A percentile compares a stretch with the other conserved stretches of the same genome.
Conservation (phyloP, 2,113 vertebrate genomes). For the Deroptyus accipitrinus region DNA sequence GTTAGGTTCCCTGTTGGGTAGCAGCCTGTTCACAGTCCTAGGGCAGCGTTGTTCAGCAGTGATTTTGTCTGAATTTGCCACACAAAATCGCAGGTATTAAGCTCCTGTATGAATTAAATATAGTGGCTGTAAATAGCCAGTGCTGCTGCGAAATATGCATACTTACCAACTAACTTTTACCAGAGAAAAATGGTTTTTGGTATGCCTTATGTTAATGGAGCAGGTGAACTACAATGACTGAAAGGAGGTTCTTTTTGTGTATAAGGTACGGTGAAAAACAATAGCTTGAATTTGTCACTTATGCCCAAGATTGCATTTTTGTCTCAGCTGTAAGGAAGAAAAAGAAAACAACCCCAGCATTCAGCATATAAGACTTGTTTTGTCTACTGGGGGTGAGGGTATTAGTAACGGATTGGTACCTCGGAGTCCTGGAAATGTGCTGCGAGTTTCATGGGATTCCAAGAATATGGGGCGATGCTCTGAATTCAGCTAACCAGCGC, state of each 20-base stretch:
- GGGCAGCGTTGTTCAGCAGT: background rate
- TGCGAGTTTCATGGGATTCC: rapidly evolving
- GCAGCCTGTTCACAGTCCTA: background rate
- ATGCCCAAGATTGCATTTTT: background rate
- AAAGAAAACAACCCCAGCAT: background rate
- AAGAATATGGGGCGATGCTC: background rate
- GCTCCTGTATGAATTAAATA: background rate
- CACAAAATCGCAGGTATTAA: background rate
- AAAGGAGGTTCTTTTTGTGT: background rate
- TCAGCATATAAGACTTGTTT: background rate
- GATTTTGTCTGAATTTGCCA: background rate
- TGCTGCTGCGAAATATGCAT: background rate
- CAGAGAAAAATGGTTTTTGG: background rate
- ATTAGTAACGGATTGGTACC: background rate
- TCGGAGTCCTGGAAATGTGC: background rate
- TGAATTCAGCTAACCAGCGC: background rate
- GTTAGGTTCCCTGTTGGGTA: rapidly evolving
- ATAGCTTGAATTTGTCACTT: background rate
- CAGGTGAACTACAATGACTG: background rate
- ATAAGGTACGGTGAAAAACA: background rate
- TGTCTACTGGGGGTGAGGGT: background rate
- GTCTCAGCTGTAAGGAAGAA: background rate
- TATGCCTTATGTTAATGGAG: background rate
- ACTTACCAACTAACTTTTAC: background rate
- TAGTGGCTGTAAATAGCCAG: background rate